phyloP scores from a whole-genome alignment of 2,797 vertebrate genomes.

The Tenualosa thibaudeaui region DNA sequence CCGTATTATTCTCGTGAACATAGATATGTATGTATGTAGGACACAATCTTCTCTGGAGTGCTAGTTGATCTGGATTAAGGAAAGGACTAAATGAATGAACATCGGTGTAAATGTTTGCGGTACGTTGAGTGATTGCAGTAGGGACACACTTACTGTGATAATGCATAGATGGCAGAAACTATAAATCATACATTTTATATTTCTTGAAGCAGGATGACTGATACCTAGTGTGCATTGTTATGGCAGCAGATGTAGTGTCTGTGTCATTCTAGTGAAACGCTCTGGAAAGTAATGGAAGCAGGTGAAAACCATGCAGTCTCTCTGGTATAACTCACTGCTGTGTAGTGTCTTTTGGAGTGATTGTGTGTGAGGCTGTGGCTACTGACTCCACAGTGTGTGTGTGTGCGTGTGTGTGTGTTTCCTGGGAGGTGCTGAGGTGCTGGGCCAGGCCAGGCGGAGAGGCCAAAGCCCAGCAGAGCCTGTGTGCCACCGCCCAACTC shows the following conservation, averaged over 20 bases:
- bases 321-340: not conserved
- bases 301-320: not conserved
- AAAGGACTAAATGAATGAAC: not conserved
- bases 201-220: not conserved
- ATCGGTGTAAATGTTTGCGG: not conserved
- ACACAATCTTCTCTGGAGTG: not conserved
- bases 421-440: not conserved
- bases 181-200: not conserved
- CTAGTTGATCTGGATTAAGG: not conserved
- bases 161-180: not conserved
- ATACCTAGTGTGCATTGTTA: not conserved
- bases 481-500: slow-evolving; percentile 12
- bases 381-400: not conserved
- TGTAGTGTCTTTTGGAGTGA: not conserved
- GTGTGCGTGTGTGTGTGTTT: not conserved
- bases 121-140: not conserved
- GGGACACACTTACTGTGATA: not conserved
- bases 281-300: too few species aligned
- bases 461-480: slow-evolving; percentile 1
- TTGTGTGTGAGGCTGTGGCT: not conserved
- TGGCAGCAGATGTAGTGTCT: too few species aligned
- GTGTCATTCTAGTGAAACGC: too few species aligned
- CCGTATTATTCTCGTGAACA: not conserved
- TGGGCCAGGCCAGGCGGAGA: not conserved
- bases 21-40: not conserved